Percentiles rank a stretch among this genome's conserved stretches.
phyloP scores from a whole-genome alignment of 2,888 invertebrate genomes.

The Diadegma fenestrale region DNA sequence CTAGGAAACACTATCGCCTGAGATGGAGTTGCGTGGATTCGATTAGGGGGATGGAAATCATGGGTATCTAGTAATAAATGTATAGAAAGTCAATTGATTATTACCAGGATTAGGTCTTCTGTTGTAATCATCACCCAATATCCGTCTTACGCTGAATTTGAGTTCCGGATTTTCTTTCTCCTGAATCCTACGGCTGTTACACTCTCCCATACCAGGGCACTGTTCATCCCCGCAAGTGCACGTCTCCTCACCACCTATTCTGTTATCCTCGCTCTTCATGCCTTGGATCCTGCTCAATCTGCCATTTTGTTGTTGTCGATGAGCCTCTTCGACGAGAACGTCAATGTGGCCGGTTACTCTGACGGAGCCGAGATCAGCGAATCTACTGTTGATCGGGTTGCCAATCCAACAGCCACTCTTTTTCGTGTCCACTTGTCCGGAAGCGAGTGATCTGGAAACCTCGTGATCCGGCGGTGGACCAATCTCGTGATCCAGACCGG shows the following conservation, averaged over 20 bases:
- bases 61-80: not conserved
- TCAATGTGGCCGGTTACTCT: constrained; percentile 59
- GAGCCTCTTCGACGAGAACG: constrained; percentile 59
- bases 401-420: constrained; percentile 70
- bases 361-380: constrained; percentile 46
- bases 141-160: constrained; percentile 97
- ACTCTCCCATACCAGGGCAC: constrained; percentile 79
- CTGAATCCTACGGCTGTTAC: constrained; percentile 78
- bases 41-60: not conserved
- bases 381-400: constrained; percentile 77
- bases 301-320: constrained; percentile 54
- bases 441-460: constrained; percentile 45
- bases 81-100: constrained; percentile 9
- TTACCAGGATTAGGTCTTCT: constrained; percentile 82
- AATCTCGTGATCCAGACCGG: constrained; percentile 70
- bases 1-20: not conserved
- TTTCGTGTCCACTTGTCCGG: constrained; percentile 52
- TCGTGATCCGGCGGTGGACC: constrained; percentile 53
- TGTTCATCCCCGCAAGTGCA: constrained; percentile 83
- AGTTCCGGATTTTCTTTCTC: constrained; percentile 90
- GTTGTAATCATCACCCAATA: constrained; percentile 89
- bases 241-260: constrained; percentile 80
- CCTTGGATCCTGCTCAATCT: constrained; percentile 57
- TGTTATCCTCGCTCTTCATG: constrained; percentile 77
- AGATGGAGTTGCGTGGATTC: not conserved